phyloP scores from a whole-genome alignment of 1,140 invertebrate genomes.

The Holcopasites calliopsidis region DNA sequence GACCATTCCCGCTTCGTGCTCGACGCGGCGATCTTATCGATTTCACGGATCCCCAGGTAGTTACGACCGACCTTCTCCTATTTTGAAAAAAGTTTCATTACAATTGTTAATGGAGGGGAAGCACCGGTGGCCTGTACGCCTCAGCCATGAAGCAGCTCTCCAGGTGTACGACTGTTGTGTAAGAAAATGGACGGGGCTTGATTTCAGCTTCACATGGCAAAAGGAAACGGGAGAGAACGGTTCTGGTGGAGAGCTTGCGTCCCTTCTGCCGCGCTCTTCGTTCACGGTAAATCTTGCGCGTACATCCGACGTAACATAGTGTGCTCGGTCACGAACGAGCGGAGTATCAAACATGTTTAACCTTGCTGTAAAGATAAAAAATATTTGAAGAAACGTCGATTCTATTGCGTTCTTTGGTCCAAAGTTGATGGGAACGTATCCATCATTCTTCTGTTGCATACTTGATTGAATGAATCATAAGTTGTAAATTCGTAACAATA shows the following conservation, averaged over 20 bases:
- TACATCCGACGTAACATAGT: constrained; percentile 1
- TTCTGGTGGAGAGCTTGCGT: neutral
- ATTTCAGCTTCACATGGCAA: neutral
- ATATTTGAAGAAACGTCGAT: neutral
- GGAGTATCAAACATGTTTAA: neutral
- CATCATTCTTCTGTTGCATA: too few relatives aligned
- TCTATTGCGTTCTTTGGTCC: neutral
- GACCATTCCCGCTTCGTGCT: neutral
- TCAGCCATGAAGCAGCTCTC: too few relatives aligned
- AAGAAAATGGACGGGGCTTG: neutral
- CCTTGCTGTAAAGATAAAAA: neutral
- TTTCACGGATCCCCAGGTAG: neutral
- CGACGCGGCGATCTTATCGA: constrained; percentile 37
- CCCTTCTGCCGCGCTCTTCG: neutral
- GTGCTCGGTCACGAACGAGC: neutral
- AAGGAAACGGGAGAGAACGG: neutral
- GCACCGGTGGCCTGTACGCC: neutral
- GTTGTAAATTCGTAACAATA: too few relatives aligned
- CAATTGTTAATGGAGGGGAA: constrained; percentile 48
- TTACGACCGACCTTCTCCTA: neutral
- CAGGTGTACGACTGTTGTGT: too few relatives aligned
- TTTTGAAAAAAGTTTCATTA: constrained; percentile 33
- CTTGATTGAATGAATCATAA: too few relatives aligned
- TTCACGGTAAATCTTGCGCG: neutral
- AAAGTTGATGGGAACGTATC: too few relatives aligned